Evolutionary conservation across 2,113 vertebrate species (phyloP).

Genomic region (Forbesichthys papilliferus): DNA sequence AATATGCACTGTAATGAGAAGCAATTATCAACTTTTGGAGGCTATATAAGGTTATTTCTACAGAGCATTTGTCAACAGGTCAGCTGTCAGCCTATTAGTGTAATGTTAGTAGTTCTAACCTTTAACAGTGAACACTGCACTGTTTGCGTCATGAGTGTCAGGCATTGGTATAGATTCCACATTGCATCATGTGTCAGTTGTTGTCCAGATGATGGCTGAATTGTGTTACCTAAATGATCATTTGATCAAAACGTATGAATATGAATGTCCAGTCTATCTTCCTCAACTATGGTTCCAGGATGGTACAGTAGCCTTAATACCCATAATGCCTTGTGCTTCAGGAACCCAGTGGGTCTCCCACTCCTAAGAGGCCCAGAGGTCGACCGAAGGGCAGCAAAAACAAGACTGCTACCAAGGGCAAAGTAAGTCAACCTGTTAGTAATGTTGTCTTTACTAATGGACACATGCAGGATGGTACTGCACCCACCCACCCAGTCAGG

Average conservation of each 20-base stretch:
- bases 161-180: not conserved
- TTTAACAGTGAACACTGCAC: constrained; percentile 28
- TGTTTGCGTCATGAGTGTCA: constrained; percentile 31
- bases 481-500: not conserved
- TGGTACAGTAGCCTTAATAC: not conserved
- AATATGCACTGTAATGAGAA: not conserved
- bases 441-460: not conserved
- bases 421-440: constrained; percentile 76
- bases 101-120: constrained; percentile 44
- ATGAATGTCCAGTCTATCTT: not conserved
- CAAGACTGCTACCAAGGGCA: constrained; percentile 83
- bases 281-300: not conserved
- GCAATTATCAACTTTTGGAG: not conserved
- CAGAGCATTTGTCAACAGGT: constrained; percentile 41
- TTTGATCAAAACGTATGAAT: no score
- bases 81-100: constrained; percentile 58
- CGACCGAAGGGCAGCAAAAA: constrained; percentile 97
- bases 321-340: constrained; percentile 59
- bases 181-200: not conserved
- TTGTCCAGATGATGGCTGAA: not conserved
- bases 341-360: constrained; percentile 90
- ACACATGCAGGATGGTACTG: not conserved
- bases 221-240: not conserved
- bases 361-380: constrained; percentile 92
- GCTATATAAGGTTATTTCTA: not conserved